phyloP scores from a whole-genome alignment of 2,797 vertebrate species.

The Arctocebus calabarensis region DNA sequence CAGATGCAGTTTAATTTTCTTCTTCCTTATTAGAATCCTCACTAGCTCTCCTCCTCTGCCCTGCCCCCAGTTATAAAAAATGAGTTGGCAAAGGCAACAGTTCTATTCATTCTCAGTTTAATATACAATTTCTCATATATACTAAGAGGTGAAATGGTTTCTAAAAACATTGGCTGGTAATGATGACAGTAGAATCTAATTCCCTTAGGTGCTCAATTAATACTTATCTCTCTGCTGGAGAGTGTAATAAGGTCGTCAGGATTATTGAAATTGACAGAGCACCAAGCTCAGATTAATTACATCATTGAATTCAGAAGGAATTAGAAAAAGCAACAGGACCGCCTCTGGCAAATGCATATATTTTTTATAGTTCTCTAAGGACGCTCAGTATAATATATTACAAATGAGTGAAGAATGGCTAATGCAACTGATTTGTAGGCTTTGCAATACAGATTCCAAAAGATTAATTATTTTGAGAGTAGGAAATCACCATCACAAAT shows the following conservation, averaged over 20 bases:
- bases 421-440: constrained; percentile 47
- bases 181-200: constrained; percentile 61
- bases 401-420: constrained; percentile 37
- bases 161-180: constrained; percentile 66
- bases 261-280: constrained; percentile 65
- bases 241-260: constrained; percentile 67
- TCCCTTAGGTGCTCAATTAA: constrained; percentile 67
- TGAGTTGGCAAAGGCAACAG: constrained; percentile 63
- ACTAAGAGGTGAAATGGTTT: constrained; percentile 56
- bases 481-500: constrained; percentile 21
- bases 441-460: constrained; percentile 45
- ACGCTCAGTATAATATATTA: constrained; percentile 16
- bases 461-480: constrained; percentile 37
- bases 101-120: constrained; percentile 75
- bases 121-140: constrained; percentile 69
- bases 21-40: constrained; percentile 76
- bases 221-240: constrained; percentile 71
- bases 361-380: constrained; percentile 66
- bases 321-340: constrained; percentile 62
- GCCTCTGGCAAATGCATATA: constrained; percentile 55
- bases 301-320: constrained; percentile 73
- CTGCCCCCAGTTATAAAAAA: constrained; percentile 66
- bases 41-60: constrained; percentile 15
- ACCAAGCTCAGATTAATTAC: constrained; percentile 69
- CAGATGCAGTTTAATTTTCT: constrained; percentile 78